Evolutionary conservation across 2,888 invertebrate species (phyloP), one percentile per base, ranked within the genome.

Genomic region (Resseliella maxima): DNA sequence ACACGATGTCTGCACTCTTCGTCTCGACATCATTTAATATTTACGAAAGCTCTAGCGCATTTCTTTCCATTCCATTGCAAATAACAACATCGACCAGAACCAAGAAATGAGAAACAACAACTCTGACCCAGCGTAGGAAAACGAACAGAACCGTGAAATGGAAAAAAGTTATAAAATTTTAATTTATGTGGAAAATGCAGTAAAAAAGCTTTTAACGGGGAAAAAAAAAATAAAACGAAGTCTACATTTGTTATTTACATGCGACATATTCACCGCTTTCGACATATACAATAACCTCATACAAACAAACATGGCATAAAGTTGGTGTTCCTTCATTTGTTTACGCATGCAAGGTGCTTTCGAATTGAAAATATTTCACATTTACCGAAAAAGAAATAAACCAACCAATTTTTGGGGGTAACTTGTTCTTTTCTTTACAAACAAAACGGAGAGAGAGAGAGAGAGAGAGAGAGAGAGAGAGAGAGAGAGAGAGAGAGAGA

Each of bases 11-110:
- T 72, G 72, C 72, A 72, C 72, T 72, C 72, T 15, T 31, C 31
- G 72, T 72, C 72, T 31, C 72, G 31, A 72, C 72, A 31, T 72
- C 72, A 72, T 72, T 72, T 35, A 72, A 72, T 72, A 72, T 72
- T 72, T 21, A 72, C 72, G 31, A 31, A 12, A 21, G 15, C 72
- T 72, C 31, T 72, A 31, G 72, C 27, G 72, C n/a, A 72, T 35
- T 72, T 72, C 46, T 18, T 31, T 72, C 18, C 3, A 15, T 31
- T 72, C 35, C 2, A 8, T 59, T 59, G 2, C 24, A 12, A 59
- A 59, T 3, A 27, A 12, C 24, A 27, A 50, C 10, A 50, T 8
- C 21, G 50, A 50, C 2, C 1, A n/a, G 24, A 59, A 59, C n/a
- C 10, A 31, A 31, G n/a, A 12, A 72, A 15, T 35, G 27, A 31